Conservation (phyloP, 2,888 invertebrate genomes). For the Xanthorhoe designata region DNA sequence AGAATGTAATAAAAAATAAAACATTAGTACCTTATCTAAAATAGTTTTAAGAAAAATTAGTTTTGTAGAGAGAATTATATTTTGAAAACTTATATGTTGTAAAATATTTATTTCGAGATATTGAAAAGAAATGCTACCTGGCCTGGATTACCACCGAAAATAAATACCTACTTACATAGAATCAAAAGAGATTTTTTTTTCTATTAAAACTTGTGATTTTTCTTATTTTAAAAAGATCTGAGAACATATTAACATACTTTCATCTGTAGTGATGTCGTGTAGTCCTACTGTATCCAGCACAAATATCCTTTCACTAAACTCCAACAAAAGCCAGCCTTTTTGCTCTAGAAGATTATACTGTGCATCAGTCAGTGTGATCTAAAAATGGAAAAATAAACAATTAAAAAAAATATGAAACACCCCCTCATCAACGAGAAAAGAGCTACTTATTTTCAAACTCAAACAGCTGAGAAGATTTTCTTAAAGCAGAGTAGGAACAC, state of each 20-base stretch:
- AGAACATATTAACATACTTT: conserved; percentile 56
- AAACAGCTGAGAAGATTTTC: too few species aligned
- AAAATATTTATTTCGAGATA: not conserved
- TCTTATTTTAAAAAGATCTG: too few species aligned
- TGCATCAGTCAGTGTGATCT: conserved; percentile 75
- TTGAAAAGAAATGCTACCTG: not conserved
- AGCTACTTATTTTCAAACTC: too few species aligned
- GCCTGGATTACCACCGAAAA: too few species aligned
- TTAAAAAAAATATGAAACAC: too few species aligned
- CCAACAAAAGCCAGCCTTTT: conserved; percentile 77
- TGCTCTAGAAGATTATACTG: conserved; percentile 72
- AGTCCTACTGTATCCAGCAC: conserved; percentile 71
- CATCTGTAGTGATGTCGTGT: conserved; percentile 72
- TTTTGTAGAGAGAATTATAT: too few species aligned
- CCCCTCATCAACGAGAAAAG: too few species aligned
- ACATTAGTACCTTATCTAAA: not conserved
- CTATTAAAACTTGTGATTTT: too few species aligned
- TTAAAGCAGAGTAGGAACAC: too few species aligned
- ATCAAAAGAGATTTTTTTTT: too few species aligned
- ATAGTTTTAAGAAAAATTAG: not conserved
- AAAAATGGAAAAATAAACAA: conserved; percentile 13
- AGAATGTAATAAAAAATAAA: conserved; percentile 41
- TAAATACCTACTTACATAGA: too few species aligned
- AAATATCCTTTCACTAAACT: conserved; percentile 70
- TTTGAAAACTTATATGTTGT: not conserved